Evolutionary conservation across 2,113 vertebrate species (phyloP).

Genomic region (Centropus unirufus): DNA sequence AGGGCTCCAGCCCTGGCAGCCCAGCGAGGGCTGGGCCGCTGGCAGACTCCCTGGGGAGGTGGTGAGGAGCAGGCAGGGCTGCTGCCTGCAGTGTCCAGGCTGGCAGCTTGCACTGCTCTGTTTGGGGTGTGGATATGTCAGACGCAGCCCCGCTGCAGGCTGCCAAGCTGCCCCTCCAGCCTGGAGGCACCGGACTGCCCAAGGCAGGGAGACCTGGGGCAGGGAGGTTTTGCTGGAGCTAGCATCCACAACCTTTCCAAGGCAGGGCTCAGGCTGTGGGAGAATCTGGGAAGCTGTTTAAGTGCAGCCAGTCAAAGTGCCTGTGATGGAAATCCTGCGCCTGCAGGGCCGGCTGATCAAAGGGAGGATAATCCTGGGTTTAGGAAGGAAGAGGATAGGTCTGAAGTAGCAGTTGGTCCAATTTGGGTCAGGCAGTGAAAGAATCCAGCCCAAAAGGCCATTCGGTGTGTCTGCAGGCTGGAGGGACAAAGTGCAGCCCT

Average conservation of each 20-base stretch:
- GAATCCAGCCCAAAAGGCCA: constrained; percentile 44
- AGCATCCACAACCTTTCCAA: not conserved
- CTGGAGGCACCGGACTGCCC: rapidly evolving
- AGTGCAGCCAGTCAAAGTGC: constrained; percentile 52
- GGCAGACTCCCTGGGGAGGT: not conserved
- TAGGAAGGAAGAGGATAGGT: constrained; percentile 63
- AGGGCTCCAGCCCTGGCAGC: not conserved
- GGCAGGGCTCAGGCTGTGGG: not conserved
- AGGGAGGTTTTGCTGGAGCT: not conserved
- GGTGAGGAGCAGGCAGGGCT: not conserved
- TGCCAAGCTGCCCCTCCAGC: not conserved
- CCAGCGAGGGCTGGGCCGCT: rapidly evolving
- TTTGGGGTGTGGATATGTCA: not conserved
- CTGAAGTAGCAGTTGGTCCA: constrained; percentile 66
- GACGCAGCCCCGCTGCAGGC: not conserved
- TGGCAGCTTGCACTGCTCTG: not conserved
- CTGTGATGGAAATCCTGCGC: constrained; percentile 66
- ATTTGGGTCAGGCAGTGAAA: constrained; percentile 65
- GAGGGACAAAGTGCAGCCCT: not conserved
- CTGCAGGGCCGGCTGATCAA: constrained; percentile 64
- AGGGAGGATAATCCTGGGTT: constrained; percentile 67
- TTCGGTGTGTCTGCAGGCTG: not conserved
- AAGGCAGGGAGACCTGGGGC: not conserved
- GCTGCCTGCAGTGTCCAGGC: not conserved
- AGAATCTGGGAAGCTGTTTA: constrained; percentile 57